phyloP scores from a whole-genome alignment of 1,140 invertebrate genomes.

The Heliconius eleuchia region DNA sequence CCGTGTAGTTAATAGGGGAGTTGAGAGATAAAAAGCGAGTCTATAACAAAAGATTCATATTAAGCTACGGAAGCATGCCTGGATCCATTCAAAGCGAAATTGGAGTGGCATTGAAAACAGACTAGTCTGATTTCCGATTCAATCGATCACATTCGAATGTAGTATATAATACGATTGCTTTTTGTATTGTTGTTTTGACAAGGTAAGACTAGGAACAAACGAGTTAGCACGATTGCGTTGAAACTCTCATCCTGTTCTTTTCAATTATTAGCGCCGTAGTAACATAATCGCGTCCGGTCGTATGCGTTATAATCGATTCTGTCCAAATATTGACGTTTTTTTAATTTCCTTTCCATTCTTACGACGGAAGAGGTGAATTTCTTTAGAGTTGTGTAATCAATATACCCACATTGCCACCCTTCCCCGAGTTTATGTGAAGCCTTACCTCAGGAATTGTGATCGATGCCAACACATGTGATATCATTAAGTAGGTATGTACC shows the following conservation, averaged over 20 bases:
- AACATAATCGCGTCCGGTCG: conserved; percentile 67
- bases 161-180: conserved; percentile 44
- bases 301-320: conserved; percentile 69
- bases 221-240: conserved; percentile 68
- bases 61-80: conserved; percentile 62
- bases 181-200: conserved; percentile 66
- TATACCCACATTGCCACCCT: conserved; percentile 51
- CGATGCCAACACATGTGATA: conserved; percentile 1
- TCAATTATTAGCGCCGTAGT: conserved; percentile 68
- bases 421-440: conserved; percentile 44
- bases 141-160: conserved; percentile 54
- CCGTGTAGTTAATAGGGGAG: conserved; percentile 7
- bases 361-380: conserved; percentile 60
- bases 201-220: conserved; percentile 54
- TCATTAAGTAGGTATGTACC: no score
- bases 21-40: conserved; percentile 9
- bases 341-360: conserved; percentile 62
- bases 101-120: conserved; percentile 46
- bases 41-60: conserved; percentile 33
- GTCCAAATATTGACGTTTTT: conserved; percentile 79
- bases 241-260: conserved; percentile 77
- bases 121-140: conserved; percentile 66
- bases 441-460: conserved; percentile 23
- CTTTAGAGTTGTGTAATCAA: conserved; percentile 64
- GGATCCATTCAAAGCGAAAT: conserved; percentile 61